phyloP scores from a whole-genome alignment of 2,113 vertebrate species.

The Rhegmatorhina hoffmannsi region DNA sequence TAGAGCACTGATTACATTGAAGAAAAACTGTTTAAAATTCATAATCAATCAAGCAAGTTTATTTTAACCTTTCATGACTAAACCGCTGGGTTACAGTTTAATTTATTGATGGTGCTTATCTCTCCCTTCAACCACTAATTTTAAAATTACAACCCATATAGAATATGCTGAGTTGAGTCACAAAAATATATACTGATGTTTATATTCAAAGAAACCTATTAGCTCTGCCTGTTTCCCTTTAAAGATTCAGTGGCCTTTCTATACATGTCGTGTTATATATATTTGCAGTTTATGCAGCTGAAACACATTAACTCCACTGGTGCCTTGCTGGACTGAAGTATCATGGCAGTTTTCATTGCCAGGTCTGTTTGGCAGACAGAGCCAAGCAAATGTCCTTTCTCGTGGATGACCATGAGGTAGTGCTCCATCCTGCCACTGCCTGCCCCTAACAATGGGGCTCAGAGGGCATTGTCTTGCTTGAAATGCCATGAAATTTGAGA shows the following conservation, averaged over 20 bases:
- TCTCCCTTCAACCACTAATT: slow-evolving; percentile 71
- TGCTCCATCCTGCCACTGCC: background rate
- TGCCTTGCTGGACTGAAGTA: slow-evolving; percentile 6
- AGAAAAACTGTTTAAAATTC: slow-evolving; percentile 85
- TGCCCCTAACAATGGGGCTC: background rate
- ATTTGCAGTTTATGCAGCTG: slow-evolving; percentile 42
- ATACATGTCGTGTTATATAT: slow-evolving; percentile 25
- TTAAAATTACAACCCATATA: slow-evolving; percentile 74
- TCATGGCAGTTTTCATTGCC: background rate
- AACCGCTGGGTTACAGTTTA: slow-evolving; percentile 72
- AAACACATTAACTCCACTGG: slow-evolving; percentile 45
- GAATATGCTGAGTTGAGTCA: slow-evolving; percentile 71
- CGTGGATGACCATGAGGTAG: background rate
- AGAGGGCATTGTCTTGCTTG: background rate
- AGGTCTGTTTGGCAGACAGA: background rate
- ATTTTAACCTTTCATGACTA: slow-evolving; percentile 84
- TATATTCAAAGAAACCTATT: slow-evolving; percentile 69
- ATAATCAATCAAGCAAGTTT: slow-evolving; percentile 84
- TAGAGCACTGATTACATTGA: slow-evolving; percentile 82
- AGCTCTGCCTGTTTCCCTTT: slow-evolving; percentile 62
- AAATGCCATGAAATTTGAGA: background rate
- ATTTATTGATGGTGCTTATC: slow-evolving; percentile 75
- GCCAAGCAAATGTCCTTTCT: background rate
- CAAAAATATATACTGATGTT: slow-evolving; percentile 73
- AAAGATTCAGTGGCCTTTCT: slow-evolving; percentile 64